A percentile compares a stretch with the other conserved stretches of the same genome.
These are phyloP conservation scores for Siniperca scherzeri DNA, from an alignment of 2,797 vertebrate species.

Conservation along the genomic window DNA sequence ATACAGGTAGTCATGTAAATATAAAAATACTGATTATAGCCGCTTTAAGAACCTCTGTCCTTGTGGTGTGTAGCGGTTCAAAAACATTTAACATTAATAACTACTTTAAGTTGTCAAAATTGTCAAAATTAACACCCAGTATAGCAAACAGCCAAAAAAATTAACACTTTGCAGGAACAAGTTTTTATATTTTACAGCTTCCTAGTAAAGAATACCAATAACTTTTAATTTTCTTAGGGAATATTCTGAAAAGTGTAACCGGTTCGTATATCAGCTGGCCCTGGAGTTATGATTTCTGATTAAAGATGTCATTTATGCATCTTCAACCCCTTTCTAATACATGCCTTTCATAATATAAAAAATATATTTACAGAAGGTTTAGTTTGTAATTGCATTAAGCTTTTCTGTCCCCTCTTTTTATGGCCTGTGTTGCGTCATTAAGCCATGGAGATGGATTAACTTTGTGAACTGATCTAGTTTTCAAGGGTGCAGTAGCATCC, in stretches of 20 bases:
- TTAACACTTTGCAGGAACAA: background rate
- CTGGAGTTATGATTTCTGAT: background rate
- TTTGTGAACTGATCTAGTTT: constrained; percentile 47
- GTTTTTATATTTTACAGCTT: background rate
- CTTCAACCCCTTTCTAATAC: background rate
- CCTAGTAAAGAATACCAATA: background rate
- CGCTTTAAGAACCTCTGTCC: background rate
- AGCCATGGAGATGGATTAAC: constrained; percentile 49
- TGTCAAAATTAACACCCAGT: background rate
- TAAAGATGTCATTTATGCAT: background rate
- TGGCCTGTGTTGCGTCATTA: constrained; percentile 30
- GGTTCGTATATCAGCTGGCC: background rate
- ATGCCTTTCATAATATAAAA: constrained; percentile 21
- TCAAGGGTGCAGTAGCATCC: constrained; percentile 38
- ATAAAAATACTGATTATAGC: background rate
- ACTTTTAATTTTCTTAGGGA: background rate
- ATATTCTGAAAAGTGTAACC: background rate
- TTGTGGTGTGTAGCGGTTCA: background rate
- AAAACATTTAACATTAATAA: background rate
- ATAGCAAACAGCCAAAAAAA: too few species aligned
- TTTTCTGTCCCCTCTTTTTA: constrained; percentile 31
- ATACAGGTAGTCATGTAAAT: background rate
- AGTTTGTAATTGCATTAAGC: constrained; percentile 26
- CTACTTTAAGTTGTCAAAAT: background rate
- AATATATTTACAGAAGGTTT: constrained; percentile 10